Evolutionary conservation across 2,797 vertebrate genomes (phyloP).

Genomic region (Alectoris magna): DNA sequence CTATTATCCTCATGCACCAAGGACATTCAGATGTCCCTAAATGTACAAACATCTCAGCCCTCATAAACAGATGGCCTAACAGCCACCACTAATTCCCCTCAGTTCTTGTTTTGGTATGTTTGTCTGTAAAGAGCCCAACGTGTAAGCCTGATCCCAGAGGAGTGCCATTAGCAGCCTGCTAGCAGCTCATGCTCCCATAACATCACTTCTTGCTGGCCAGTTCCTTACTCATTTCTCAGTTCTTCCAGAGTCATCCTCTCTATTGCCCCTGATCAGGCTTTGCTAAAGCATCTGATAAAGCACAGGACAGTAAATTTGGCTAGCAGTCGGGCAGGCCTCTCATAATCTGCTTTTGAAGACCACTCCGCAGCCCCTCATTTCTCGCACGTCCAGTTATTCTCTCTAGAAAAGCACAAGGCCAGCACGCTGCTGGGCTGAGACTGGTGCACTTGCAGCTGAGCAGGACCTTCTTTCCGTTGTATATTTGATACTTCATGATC

Average conservation of each 20-base stretch:
- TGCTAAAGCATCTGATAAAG: neutral
- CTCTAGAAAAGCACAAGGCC: rapidly evolving
- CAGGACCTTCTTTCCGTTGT: neutral
- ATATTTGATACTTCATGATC: neutral
- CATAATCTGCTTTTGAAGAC: neutral
- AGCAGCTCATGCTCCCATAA: neutral
- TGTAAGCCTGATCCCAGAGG: neutral
- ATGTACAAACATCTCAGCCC: rapidly evolving
- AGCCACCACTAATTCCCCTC: neutral
- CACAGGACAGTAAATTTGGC: neutral
- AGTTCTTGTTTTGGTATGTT: neutral
- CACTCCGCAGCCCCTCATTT: neutral
- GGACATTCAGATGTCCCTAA: neutral
- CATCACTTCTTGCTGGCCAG: neutral
- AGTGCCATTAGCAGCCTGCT: neutral
- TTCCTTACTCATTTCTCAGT: neutral
- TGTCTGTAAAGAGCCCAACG: neutral
- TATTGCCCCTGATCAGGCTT: neutral
- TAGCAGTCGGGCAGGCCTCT: neutral
- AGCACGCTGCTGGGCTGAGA: neutral
- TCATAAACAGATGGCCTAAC: neutral
- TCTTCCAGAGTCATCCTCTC: neutral
- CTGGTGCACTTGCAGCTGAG: neutral
- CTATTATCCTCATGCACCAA: neutral
- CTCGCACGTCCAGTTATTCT: neutral